These are phyloP conservation scores for Menidia menidia DNA, from an alignment of 2,797 vertebrate genomes.

Conservation along the genomic window DNA sequence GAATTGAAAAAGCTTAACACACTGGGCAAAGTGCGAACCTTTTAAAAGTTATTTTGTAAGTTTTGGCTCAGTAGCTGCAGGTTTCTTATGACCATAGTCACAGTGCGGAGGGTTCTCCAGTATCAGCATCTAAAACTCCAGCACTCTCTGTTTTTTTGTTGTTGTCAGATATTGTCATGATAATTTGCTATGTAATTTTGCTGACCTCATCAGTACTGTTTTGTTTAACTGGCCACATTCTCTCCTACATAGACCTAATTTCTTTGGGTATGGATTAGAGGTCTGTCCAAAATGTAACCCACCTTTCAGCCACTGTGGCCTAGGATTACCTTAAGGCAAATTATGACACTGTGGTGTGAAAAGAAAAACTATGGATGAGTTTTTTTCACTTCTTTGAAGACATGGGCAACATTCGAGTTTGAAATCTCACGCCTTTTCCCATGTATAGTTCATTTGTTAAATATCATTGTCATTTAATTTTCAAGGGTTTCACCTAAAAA, in stretches of 20 bases:
- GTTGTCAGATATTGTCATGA: background rate
- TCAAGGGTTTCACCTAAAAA: background rate
- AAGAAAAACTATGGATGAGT: background rate
- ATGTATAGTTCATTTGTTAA: too few relatives aligned
- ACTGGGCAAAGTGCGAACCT: background rate
- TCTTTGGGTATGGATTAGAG: too few relatives aligned
- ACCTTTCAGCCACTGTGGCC: background rate
- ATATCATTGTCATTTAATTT: too few relatives aligned
- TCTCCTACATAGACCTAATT: background rate
- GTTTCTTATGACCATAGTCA: background rate
- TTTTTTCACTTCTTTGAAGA: background rate
- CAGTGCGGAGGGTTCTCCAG: background rate
- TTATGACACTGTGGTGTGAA: background rate
- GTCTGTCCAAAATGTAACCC: background rate
- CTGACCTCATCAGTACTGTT: background rate
- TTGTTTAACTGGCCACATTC: background rate
- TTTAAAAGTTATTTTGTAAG: conserved; percentile 11
- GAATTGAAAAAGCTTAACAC: conserved; percentile 52
- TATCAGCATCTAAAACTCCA: background rate
- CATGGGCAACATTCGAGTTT: background rate
- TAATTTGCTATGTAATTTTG: background rate
- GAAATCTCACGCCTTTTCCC: too few relatives aligned
- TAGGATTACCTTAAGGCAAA: background rate
- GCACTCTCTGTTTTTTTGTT: background rate
- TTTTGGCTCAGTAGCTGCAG: background rate